phyloP scores from a whole-genome alignment of 92 coral and sea anemone genomes.

The Epizoanthus illoricatus region DNA sequence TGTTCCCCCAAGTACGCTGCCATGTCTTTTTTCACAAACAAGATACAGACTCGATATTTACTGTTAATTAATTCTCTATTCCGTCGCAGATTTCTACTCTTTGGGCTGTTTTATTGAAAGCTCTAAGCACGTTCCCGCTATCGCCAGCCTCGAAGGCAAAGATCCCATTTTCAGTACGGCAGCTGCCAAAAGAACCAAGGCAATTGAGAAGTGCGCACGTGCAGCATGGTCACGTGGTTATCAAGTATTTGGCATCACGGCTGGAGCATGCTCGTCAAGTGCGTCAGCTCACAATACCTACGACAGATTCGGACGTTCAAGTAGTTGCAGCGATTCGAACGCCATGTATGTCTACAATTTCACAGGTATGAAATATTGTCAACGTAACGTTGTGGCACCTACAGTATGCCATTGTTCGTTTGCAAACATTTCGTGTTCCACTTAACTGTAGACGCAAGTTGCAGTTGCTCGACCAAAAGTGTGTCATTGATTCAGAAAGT shows the following conservation, averaged over 20 bases:
- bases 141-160: neutral
- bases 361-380: neutral
- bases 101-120: slow-evolving; percentile 10
- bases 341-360: slow-evolving; percentile 4
- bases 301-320: neutral
- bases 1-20: no score
- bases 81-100: neutral
- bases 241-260: slow-evolving; percentile 9
- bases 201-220: slow-evolving; percentile 41
- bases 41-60: no score
- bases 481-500: no score
- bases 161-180: neutral
- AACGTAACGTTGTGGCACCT: no score
- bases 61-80: neutral
- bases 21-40: no score
- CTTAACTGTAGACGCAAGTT: no score
- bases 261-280: slow-evolving; percentile 11
- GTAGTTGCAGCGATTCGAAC: neutral
- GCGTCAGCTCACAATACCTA: slow-evolving; percentile 11
- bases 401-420: no score
- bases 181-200: neutral
- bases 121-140: neutral
- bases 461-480: no score
- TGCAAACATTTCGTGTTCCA: no score
- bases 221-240: slow-evolving; percentile 24